Evolutionary conservation across 2,888 invertebrate genomes (phyloP), one percentile per base, ranked within the genome.

Genomic region (Nipponacmea schrenckii): DNA sequence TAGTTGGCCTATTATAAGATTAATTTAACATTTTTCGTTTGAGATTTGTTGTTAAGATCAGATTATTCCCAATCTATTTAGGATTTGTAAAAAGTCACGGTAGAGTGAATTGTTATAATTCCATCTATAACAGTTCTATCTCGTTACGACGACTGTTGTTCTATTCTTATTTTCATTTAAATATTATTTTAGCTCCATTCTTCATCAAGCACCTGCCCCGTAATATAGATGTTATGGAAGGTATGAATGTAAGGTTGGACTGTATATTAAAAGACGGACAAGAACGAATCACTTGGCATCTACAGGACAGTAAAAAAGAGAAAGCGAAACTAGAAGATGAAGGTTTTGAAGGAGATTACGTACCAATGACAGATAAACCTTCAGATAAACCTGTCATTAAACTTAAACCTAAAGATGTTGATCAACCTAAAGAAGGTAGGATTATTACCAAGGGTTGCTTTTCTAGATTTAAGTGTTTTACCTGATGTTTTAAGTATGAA

Each of bases 191-290:
- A 85, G 85, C 85, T 62, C 86, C 86, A 67, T 85, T 84, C 83
- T 86, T 86, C 77, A 80, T 84, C 78, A 84, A 85, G 67, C 84
- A 84, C 67, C 79, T 86, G 62, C 85, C 86, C 39, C 80, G 74
- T 12, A 82, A 83, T 63, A 79, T 86, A 44, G 86, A 86, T 64
- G 83, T 85, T 45, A 83, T 85, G 80, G 83, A 84, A 70, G 87
- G 87, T 26, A 81, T 80, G 62, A 84, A 86, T 69, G 79, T 85
- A 27, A 82, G 83, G 64, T 80, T 87, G 69, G 83, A 84, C 73
- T 96, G 96, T 88, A 95, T 96, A 89, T 95, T 97, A 26, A 93
- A 96, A 70, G 90, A 82, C n/a, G 80, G 81, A 31, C 76, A 83
- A 12, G 82, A 83, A 62, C 76, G 83, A 45, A 74, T 85, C 24